Percentiles rank a stretch among this genome's conserved stretches.
Conservation (phyloP, 2,888 invertebrate species). For the Mechanitis mazaeus region DNA sequence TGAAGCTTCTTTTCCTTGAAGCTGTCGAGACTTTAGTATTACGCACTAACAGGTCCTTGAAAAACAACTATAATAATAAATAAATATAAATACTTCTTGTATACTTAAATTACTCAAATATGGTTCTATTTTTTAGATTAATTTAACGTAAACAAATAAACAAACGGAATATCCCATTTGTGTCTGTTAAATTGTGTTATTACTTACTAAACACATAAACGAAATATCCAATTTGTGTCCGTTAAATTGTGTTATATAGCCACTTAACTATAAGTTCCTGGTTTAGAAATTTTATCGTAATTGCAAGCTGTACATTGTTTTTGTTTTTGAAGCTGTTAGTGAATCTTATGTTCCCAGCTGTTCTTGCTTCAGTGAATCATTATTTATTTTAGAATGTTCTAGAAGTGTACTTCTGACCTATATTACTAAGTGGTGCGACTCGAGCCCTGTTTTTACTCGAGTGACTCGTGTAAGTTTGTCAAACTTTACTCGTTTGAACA, state of each 20-base stretch:
- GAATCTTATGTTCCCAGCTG: slow-evolving; percentile 16
- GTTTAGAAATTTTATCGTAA: slow-evolving; percentile 3
- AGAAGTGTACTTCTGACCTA: background rate
- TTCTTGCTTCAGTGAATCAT: slow-evolving; percentile 14
- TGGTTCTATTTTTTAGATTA: background rate
- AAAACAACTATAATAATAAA: too few relatives aligned
- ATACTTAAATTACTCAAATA: background rate
- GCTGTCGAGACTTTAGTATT: too few relatives aligned
- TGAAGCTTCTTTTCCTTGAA: too few relatives aligned
- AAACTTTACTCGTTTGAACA: too few relatives aligned
- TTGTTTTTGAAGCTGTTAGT: slow-evolving; percentile 3
- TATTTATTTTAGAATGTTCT: slow-evolving; percentile 10
- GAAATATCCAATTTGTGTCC: background rate
- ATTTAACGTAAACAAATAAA: too few relatives aligned
- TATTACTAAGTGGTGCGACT: background rate
- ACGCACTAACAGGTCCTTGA: too few relatives aligned
- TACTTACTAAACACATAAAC: background rate
- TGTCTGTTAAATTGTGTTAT: background rate
- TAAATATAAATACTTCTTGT: too few relatives aligned
- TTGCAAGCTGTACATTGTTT: background rate
- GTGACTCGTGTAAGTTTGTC: too few relatives aligned
- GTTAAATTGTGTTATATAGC: background rate
- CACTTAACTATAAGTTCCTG: background rate
- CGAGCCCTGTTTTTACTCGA: too few relatives aligned
- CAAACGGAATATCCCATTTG: too few relatives aligned